These are phyloP conservation scores for Cyaniris semiargus DNA, from an alignment of 2,888 invertebrate species.

Conservation along the genomic window DNA sequence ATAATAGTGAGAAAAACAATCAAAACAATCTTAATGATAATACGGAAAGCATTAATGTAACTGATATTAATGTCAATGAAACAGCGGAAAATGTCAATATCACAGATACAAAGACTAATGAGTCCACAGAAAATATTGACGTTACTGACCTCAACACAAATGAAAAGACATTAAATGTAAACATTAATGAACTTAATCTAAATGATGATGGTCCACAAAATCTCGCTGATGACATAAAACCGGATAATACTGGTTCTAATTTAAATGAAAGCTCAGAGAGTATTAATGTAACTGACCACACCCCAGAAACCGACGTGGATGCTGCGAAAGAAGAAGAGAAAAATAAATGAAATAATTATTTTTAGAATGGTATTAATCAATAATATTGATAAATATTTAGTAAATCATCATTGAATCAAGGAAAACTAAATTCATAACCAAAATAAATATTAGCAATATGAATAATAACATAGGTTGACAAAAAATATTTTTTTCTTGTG, in stretches of 20 bases:
- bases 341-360: background rate
- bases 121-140: constrained; percentile 23
- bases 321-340: background rate
- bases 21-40: background rate
- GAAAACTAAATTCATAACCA: background rate
- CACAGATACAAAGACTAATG: background rate
- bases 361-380: background rate
- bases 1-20: background rate
- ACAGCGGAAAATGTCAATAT: background rate
- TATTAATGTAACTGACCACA: constrained; percentile 18
- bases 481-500: too few species aligned
- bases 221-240: background rate
- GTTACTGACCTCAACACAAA: constrained; percentile 38
- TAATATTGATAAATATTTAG: background rate
- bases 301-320: background rate
- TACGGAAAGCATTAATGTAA: background rate
- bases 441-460: background rate
- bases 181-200: constrained; percentile 47
- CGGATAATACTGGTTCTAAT: background rate
- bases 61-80: constrained; percentile 6
- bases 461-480: too few species aligned
- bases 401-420: background rate
- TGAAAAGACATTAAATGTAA: constrained; percentile 42
- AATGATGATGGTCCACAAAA: constrained; percentile 1
- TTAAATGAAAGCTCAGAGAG: constrained; percentile 22